A percentile compares a stretch with the other conserved stretches of the same genome.
Evolutionary conservation across 2,888 invertebrate genomes (phyloP).

Genomic region (Caenorhabditis sp.): DNA sequence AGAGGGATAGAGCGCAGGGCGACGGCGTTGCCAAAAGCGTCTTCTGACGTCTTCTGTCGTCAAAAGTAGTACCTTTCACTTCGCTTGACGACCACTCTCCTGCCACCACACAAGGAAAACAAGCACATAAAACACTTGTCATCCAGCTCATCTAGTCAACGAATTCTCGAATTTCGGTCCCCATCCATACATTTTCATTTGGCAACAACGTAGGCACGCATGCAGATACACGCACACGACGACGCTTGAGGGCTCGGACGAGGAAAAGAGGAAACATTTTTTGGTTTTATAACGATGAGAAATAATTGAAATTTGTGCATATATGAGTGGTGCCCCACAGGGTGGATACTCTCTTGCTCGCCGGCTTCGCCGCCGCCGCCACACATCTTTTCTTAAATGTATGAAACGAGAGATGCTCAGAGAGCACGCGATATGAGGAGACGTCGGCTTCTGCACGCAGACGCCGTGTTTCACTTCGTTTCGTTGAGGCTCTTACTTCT

Average conservation of each 20-base stretch:
- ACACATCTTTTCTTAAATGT: slow-evolving; percentile 54
- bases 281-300: slow-evolving; percentile 29
- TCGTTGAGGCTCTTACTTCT: slow-evolving; percentile 36
- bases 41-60: neutral
- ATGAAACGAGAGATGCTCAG: slow-evolving; percentile 30
- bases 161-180: slow-evolving; percentile 1
- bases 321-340: slow-evolving; percentile 49
- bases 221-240: no score
- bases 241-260: no score
- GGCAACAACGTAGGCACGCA: slow-evolving; percentile 16
- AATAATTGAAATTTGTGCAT: slow-evolving; percentile 56
- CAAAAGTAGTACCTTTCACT: slow-evolving; percentile 1
- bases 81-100: neutral
- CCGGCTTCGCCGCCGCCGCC: slow-evolving; percentile 3
- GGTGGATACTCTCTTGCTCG: slow-evolving; percentile 36
- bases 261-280: slow-evolving; percentile 22
- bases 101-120: neutral
- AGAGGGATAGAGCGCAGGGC: slow-evolving; percentile 9
- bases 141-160: slow-evolving; percentile 16
- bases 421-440: slow-evolving; percentile 38
- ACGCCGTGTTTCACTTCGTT: slow-evolving; percentile 57
- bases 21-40: neutral
- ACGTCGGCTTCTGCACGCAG: slow-evolving; percentile 40
- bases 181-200: slow-evolving; percentile 17
- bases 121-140: slow-evolving; percentile 1